These are phyloP conservation scores for Neotoxoptera formosana DNA, from an alignment of 1,140 invertebrate species.

Conservation along the genomic window DNA sequence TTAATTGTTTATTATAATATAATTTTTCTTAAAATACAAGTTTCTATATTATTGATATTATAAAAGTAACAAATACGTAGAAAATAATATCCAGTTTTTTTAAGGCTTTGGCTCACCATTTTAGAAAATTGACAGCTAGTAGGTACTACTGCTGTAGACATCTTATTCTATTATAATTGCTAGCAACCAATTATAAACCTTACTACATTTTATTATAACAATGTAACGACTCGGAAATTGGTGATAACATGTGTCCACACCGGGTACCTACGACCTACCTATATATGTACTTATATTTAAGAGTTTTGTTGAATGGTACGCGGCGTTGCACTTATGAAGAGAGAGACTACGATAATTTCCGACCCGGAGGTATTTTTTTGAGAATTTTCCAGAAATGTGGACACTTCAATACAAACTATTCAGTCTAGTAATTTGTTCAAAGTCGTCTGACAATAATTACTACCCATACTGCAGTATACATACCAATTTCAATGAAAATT, in stretches of 20 bases:
- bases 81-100: background rate
- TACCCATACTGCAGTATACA: background rate
- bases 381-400: background rate
- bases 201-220: background rate
- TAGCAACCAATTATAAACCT: background rate
- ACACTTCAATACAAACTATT: background rate
- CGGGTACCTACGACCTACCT: background rate
- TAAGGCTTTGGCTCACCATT: background rate
- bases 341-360: background rate
- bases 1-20: background rate
- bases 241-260: background rate
- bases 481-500: constrained; percentile 4
- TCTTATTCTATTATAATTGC: background rate
- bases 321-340: background rate
- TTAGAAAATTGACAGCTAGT: background rate
- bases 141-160: background rate
- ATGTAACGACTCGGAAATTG: background rate
- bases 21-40: background rate
- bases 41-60: background rate
- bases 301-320: background rate
- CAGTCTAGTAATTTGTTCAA: background rate
- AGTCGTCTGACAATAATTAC: background rate
- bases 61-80: background rate
- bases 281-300: background rate
- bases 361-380: background rate